Base-by-base conservation (phyloP, 2,797 vertebrate species). In the Ctenopoma kingsleyae region DNA sequence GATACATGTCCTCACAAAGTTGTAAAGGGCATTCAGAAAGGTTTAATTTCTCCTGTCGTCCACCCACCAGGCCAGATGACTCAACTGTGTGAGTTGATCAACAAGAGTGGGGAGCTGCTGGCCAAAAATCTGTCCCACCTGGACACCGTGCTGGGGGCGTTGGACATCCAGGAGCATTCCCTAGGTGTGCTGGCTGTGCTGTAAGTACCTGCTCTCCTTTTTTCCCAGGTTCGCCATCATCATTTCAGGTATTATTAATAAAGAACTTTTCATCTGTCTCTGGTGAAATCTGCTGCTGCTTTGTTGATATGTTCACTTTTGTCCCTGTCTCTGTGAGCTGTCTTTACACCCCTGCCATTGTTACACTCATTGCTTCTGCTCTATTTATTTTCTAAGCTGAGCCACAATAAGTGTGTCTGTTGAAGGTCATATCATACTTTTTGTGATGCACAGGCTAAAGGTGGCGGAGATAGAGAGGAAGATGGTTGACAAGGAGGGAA, bases 101-200 rank as follows among this genome's bases (percentile, higher is more conserved):
- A 99, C 94, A 99, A 99, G 94, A 99, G 98, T 4, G 98, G 98
- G 77, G 98, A 99, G 82, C 96, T 99, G 87, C 95, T 99, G 86
- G 98, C 98, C 77, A 99, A 99, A 93, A 99, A 99, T 64, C 92
- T 99, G 81, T 99, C 98, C 65, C 98, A 99, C 71, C 93, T 99
- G 93, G 98, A 99, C 92, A 99, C 98, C 6, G 98, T 99, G 83
- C 95, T 99, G 1, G 98, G 98, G 80, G 98, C 98, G 59, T 92
- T 99, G 91, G 98, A 99, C 88, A 96, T 99, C 74, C 98, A 99
- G 81, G 98, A 99, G 84, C 98, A 99, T 86, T 99, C 98, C 2
- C 86, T 99, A 32, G 98, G 98, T 0, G 98, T 99, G 77, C 95
- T 99, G 72, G 98, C 98, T 81, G 98, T 99, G 84, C 87, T 99